phyloP scores from a whole-genome alignment of 2,888 invertebrate species.

The Stenurella melanura region DNA sequence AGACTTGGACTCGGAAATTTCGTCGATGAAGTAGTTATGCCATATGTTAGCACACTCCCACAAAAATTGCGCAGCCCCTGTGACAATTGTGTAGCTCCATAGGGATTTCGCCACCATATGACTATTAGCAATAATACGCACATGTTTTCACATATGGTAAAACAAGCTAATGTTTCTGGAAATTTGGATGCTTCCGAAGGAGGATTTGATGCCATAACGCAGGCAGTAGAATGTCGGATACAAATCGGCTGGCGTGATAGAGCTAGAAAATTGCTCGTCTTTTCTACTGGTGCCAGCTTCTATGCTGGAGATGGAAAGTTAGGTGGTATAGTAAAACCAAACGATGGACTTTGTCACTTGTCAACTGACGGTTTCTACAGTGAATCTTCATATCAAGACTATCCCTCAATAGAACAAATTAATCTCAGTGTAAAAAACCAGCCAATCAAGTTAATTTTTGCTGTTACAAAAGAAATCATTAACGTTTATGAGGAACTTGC shows the following conservation, averaged over 20 bases:
- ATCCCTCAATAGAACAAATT: constrained; percentile 97
- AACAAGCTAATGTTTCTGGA: constrained; percentile 91
- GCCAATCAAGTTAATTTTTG: constrained; percentile 97
- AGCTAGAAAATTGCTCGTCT: constrained; percentile 93
- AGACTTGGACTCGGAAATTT: constrained; percentile 95
- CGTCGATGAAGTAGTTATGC: constrained; percentile 98
- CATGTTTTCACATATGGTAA: constrained; percentile 84
- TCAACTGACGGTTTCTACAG: constrained; percentile 84
- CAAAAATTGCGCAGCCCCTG: constrained; percentile 85
- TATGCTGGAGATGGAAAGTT: constrained; percentile 99
- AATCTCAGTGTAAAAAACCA: constrained; percentile 93
- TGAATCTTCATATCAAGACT: constrained; percentile 91
- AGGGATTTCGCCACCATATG: constrained; percentile 90
- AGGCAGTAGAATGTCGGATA: constrained; percentile 92
- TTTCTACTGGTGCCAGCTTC: constrained; percentile 99
- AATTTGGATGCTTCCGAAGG: constrained; percentile 99
- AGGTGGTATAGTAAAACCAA: constrained; percentile 94
- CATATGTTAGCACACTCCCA: constrained; percentile 94
- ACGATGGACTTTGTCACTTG: constrained; percentile 94
- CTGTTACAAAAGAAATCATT: constrained; percentile 92
- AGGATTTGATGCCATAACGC: constrained; percentile 99
- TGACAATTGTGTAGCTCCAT: constrained; percentile 85
- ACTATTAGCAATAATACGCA: constrained; percentile 81
- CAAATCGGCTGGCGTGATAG: constrained; percentile 97
- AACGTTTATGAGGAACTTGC: constrained; percentile 89